These are phyloP conservation scores for Tiaroga cobitis DNA, from an alignment of 2,797 vertebrate species.

Conservation along the genomic window DNA sequence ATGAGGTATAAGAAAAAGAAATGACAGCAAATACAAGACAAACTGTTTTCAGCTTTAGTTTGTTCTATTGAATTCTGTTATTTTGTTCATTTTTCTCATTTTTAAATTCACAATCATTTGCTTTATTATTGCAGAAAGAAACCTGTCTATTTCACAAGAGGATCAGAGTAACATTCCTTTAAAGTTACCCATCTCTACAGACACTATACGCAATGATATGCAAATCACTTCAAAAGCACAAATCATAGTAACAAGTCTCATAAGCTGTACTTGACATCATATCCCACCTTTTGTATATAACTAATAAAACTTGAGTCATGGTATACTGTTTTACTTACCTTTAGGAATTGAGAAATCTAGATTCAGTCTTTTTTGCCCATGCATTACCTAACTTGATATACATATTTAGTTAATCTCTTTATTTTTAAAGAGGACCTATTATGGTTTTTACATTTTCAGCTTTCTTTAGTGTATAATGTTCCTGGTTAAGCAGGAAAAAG, in stretches of 20 bases:
- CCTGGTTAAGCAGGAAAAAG: background rate
- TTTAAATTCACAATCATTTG: background rate
- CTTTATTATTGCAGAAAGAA: conserved; percentile 45
- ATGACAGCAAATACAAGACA: background rate
- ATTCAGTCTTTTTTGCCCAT: background rate
- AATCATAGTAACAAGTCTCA: background rate
- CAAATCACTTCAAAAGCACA: background rate
- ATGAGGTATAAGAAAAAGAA: conserved; percentile 65
- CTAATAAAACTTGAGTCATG: background rate
- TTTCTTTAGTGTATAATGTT: background rate
- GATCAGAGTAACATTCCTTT: conserved; percentile 34
- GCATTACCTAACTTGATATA: background rate
- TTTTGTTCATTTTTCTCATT: background rate
- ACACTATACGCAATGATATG: conserved; percentile 1
- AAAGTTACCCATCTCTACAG: conserved; percentile 30
- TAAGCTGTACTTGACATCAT: background rate
- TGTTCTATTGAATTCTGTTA: background rate
- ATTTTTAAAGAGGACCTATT: background rate
- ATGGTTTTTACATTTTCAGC: no score
- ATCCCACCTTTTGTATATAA: conserved; percentile 1
- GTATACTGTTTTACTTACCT: background rate
- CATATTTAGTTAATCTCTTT: background rate
- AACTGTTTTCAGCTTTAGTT: background rate
- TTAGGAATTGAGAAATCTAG: background rate
- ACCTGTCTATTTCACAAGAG: conserved; percentile 18